phyloP scores from a whole-genome alignment of 2,113 vertebrate genomes.

The Ceyx margarethae region DNA sequence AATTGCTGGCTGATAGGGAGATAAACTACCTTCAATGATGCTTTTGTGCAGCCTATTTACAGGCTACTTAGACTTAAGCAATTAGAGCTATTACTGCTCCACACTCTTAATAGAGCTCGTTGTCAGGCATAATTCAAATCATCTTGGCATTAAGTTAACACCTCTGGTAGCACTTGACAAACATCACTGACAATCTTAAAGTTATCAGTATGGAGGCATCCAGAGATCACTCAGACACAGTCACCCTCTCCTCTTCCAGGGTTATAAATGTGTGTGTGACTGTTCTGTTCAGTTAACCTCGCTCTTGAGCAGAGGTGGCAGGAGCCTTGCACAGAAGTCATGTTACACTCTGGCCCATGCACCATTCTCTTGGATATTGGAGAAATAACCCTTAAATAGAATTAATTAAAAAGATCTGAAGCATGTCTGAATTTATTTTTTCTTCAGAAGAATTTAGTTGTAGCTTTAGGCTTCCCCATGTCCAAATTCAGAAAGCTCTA shows the following conservation, averaged over 20 bases:
- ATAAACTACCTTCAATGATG: background rate
- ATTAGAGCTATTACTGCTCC: constrained; percentile 24
- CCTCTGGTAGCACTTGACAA: constrained; percentile 5
- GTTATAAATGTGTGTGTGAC: background rate
- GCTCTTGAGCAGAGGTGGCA: background rate
- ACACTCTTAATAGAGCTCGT: background rate
- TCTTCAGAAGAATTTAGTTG: background rate
- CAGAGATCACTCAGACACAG: background rate
- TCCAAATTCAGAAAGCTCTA: background rate
- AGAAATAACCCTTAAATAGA: background rate
- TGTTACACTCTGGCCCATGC: background rate
- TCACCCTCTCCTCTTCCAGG: background rate
- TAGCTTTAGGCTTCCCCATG: background rate
- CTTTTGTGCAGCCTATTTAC: background rate
- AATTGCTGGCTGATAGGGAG: background rate
- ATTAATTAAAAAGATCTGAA: background rate
- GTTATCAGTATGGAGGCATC: background rate
- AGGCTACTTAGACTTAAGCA: constrained; percentile 1
- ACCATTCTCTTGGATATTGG: background rate
- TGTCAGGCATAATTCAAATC: constrained; percentile 18
- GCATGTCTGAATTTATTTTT: background rate
- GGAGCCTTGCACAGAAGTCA: background rate
- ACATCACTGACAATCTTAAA: background rate
- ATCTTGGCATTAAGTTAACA: background rate
- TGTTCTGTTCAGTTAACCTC: background rate